Conservation (phyloP, 92 coral and sea anemone genomes). For the Zoanthus solanderi region DNA sequence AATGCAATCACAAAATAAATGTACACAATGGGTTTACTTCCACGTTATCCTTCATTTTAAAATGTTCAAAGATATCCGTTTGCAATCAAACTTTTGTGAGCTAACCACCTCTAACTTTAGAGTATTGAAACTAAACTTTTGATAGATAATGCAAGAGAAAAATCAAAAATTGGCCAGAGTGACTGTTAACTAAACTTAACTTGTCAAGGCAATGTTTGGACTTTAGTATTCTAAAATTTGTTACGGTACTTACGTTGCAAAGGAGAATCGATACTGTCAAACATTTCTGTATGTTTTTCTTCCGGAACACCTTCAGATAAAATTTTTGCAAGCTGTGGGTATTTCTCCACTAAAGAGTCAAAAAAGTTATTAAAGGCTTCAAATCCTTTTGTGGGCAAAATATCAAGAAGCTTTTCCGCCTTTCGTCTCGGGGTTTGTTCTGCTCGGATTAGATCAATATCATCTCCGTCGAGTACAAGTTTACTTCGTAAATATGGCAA, state of each 20-base stretch:
- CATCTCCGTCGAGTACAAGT: constrained; percentile 79
- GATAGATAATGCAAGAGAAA: too few relatives aligned
- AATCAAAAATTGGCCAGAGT: too few relatives aligned
- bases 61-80: too few relatives aligned
- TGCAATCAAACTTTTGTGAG: too few relatives aligned
- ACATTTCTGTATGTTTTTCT: constrained; percentile 39
- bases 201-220: not conserved
- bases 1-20: too few relatives aligned
- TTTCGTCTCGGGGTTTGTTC: constrained; percentile 69
- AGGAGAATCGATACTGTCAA: constrained; percentile 78
- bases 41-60: too few relatives aligned
- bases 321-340: constrained; percentile 82
- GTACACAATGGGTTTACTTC: too few relatives aligned
- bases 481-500: constrained; percentile 81
- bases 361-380: constrained; percentile 82
- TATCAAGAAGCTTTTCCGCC: constrained; percentile 89
- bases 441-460: constrained; percentile 72
- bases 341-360: constrained; percentile 78
- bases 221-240: not conserved
- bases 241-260: constrained; percentile 69
- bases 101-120: too few relatives aligned
- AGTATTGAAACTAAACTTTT: too few relatives aligned
- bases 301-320: constrained; percentile 72
- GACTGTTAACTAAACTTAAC: too few relatives aligned
- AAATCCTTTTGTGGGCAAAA: constrained; percentile 88